These are phyloP conservation scores for Pantherophis alleghaniensis DNA, from an alignment of 2,797 vertebrate genomes.

Conservation along the genomic window DNA sequence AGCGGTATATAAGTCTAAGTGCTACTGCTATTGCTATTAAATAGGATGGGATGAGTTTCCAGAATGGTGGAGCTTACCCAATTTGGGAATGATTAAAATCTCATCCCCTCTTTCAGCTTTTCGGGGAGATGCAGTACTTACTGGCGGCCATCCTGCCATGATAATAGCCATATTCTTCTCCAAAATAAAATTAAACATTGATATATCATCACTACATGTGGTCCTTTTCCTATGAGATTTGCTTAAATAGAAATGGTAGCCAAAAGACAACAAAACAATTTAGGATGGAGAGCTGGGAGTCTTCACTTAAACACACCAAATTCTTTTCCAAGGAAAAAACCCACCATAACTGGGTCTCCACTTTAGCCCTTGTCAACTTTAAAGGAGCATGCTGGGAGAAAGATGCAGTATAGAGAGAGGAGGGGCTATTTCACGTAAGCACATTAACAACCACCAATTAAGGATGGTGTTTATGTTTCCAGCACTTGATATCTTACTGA, in stretches of 20 bases:
- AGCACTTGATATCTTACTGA: background rate
- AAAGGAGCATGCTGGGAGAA: background rate
- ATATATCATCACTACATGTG: background rate
- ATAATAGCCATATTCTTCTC: background rate
- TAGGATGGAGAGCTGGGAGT: background rate
- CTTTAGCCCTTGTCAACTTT: background rate
- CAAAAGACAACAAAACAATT: background rate
- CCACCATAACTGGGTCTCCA: background rate
- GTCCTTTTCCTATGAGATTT: background rate
- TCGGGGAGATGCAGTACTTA: background rate
- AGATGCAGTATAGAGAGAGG: background rate
- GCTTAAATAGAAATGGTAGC: background rate
- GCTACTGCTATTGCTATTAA: background rate
- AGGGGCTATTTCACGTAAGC: background rate
- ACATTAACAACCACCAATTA: background rate
- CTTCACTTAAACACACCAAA: background rate
- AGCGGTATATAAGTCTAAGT: background rate
- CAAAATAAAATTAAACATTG: background rate
- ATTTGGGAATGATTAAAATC: background rate
- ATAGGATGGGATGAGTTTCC: background rate
- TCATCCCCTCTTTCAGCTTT: background rate
- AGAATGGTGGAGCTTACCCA: background rate
- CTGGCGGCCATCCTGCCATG: background rate
- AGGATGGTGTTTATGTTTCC: background rate
- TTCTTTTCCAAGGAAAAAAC: background rate